Conservation (phyloP, 2,113 vertebrate genomes). For the Chlamydotis undulata region DNA sequence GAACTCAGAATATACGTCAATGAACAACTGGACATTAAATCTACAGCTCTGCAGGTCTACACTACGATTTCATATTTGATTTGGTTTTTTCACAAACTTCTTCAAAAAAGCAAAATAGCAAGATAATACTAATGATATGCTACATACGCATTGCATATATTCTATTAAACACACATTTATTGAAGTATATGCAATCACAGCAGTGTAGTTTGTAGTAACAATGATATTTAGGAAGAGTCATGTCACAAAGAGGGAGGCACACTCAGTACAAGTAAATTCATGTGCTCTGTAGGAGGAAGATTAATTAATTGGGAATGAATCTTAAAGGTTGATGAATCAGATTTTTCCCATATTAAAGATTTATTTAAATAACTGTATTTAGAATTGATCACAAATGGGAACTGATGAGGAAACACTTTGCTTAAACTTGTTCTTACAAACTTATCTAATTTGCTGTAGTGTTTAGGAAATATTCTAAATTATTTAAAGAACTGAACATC, state of each 20-base stretch:
- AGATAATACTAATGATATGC: background rate
- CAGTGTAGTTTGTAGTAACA: background rate
- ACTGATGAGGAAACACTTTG: background rate
- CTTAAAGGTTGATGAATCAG: background rate
- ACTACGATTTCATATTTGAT: background rate
- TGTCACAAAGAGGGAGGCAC: background rate
- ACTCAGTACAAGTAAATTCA: background rate
- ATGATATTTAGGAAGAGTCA: background rate
- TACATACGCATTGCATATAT: background rate
- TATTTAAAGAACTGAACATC: background rate
- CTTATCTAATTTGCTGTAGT: background rate
- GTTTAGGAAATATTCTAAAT: background rate
- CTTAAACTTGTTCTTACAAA: background rate
- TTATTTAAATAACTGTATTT: background rate
- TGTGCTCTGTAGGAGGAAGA: background rate
- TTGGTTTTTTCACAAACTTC: background rate
- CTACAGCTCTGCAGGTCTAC: background rate
- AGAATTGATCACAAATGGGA: background rate
- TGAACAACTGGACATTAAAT: background rate
- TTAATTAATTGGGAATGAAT: background rate
- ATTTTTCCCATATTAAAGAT: background rate
- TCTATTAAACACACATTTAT: background rate
- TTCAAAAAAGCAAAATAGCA: background rate
- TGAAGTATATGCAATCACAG: background rate
- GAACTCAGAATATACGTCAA: background rate